These are phyloP conservation scores for Amblyjoppa proteus DNA, from an alignment of 2,888 invertebrate species.

Conservation along the genomic window DNA sequence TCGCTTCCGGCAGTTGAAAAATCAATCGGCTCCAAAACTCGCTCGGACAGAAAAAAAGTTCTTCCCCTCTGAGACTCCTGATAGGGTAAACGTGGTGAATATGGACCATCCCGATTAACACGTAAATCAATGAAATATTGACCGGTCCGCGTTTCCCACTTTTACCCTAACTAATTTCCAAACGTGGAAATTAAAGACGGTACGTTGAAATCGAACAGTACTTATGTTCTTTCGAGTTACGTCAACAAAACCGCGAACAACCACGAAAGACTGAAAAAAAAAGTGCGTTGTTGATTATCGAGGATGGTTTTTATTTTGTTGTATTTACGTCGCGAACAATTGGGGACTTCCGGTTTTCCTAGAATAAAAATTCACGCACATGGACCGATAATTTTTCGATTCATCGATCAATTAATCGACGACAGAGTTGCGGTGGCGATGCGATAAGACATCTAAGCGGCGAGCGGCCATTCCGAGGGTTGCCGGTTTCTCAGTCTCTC, in stretches of 20 bases:
- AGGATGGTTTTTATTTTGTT: background rate
- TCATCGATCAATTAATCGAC: constrained; percentile 20
- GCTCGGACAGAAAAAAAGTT: too few relatives aligned
- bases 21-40: too few relatives aligned
- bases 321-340: background rate
- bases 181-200: background rate
- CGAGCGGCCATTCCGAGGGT: background rate
- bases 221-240: background rate
- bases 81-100: too few relatives aligned
- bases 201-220: background rate
- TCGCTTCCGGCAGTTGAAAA: too few relatives aligned
- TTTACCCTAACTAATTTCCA: too few relatives aligned
- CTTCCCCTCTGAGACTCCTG: too few relatives aligned
- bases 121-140: too few relatives aligned
- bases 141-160: too few relatives aligned
- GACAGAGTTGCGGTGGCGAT: background rate
- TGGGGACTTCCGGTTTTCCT: background rate
- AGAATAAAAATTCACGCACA: constrained; percentile 10
- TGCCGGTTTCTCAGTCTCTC: constrained; percentile 10
- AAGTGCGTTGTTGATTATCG: background rate
- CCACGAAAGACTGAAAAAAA: background rate
- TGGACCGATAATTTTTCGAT: constrained; percentile 22
- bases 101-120: too few relatives aligned
- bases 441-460: constrained; percentile 11
- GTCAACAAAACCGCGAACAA: too few relatives aligned